Base-by-base conservation (phyloP, 1,140 invertebrate species). In the Hyposmocoma kahamanoa region DNA sequence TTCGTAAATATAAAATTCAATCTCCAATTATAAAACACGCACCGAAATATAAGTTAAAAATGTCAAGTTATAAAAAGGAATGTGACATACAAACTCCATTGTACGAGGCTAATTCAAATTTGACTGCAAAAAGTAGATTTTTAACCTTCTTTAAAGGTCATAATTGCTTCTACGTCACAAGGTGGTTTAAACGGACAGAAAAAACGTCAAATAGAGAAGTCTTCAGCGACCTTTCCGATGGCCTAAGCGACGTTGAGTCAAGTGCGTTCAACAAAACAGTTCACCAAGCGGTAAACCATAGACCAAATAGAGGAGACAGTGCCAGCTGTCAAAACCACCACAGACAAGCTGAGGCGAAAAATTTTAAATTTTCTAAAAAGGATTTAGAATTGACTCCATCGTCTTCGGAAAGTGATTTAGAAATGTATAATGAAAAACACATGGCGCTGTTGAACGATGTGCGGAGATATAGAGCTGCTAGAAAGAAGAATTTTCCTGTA, bases 381-480 rank as follows among this genome's bases (percentile, higher is more conserved):
- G 81, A 84, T 49, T 51, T 84, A 15, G 73, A 81, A 60, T 11
- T 81, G 5, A 62, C 74, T 0, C 59, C 62, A 11, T 74, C 79
- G 1, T 70, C 69, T 1, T 74, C 72, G 1, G 81, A 84, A 8
- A 75, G 65, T 10, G 80, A 84, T 43, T 75, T 60, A 5, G 72
- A 83, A 19, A 38, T 41, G 15, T 41, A 54, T 3, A 52, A 67
- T 8, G 52, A 70, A 21, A 41, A 43, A n/a, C 52, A 64, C 32
- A 39, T 57, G 6, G 58, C 58, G 8, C 39, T 78, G 24, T 36
- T 82, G 0, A 68, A 76, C 22, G 75, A 83, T 39, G 55, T 74
- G 2, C 57, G 78, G 4, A 50, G 67, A 2, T 62, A 78, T 22
- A 66, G 79, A 56, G 75, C 56, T 2, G 56, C 53, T n/a, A 72